A percentile compares a stretch with the other conserved stretches of the same genome.
Evolutionary conservation across 1,140 invertebrate species (phyloP).

Genomic region (Plodia interpunctella): DNA sequence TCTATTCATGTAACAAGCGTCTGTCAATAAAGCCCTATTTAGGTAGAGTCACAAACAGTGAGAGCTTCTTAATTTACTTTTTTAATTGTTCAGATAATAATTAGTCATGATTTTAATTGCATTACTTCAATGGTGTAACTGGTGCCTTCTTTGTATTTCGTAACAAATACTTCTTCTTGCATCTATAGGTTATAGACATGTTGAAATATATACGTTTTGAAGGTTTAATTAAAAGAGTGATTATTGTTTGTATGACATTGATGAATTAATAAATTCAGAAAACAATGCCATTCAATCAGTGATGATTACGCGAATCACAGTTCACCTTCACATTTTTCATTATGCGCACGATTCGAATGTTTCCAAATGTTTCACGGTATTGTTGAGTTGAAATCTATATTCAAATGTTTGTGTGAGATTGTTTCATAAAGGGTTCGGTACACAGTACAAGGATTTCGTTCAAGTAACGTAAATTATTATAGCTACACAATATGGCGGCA

Average conservation of each 20-base stretch:
- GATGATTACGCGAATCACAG: not conserved
- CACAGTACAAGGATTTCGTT: no score
- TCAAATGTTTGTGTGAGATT: no score
- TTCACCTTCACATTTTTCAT: not conserved
- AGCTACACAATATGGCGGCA: no score
- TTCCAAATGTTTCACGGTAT: no score
- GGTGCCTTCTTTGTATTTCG: not conserved
- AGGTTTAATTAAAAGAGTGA: not conserved
- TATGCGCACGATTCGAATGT: not conserved
- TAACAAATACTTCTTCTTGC: not conserved
- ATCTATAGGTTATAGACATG: not conserved
- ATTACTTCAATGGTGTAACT: not conserved
- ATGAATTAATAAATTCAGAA: not conserved
- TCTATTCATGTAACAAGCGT: not conserved
- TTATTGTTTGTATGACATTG: not conserved
- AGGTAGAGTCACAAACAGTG: no score
- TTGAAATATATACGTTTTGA: not conserved
- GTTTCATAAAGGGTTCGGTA: no score
- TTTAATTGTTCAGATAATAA: not conserved
- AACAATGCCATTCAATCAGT: not conserved
- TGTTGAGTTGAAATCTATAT: no score
- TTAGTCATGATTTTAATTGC: conserved; percentile 2
- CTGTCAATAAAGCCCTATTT: not conserved
- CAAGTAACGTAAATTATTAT: no score
- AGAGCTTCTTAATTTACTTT: conserved; percentile 1